Evolutionary conservation across 2,888 invertebrate species (phyloP).

Genomic region (Spodoptera exigua): DNA sequence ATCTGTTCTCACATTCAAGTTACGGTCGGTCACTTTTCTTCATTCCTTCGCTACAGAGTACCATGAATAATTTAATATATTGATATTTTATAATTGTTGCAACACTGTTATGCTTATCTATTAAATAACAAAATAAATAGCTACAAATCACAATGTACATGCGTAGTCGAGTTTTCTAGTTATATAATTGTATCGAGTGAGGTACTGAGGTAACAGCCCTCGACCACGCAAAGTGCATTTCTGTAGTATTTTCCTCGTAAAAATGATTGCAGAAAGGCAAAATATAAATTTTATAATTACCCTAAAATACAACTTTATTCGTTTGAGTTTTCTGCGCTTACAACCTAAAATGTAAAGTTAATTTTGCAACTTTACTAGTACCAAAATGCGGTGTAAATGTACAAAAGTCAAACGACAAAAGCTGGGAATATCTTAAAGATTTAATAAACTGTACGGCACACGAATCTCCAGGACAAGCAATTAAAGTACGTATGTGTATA

Average conservation of each 20-base stretch:
- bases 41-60: slow-evolving; percentile 61
- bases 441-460: slow-evolving; percentile 52
- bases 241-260: slow-evolving; percentile 80
- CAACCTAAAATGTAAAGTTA: slow-evolving; percentile 7
- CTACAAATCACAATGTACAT: slow-evolving; percentile 75
- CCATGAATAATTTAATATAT: slow-evolving; percentile 40
- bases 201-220: slow-evolving; percentile 54
- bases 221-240: slow-evolving; percentile 73
- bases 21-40: slow-evolving; percentile 61
- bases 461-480: slow-evolving; percentile 22
- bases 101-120: slow-evolving; percentile 72
- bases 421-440: slow-evolving; percentile 64
- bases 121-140: slow-evolving; percentile 84
- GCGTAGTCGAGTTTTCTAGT: slow-evolving; percentile 63
- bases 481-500: slow-evolving; percentile 41
- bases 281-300: slow-evolving; percentile 73
- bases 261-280: slow-evolving; percentile 86
- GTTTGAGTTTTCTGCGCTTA: slow-evolving; percentile 55
- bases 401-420: slow-evolving; percentile 60
- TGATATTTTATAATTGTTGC: slow-evolving; percentile 59
- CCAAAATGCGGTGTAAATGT: slow-evolving; percentile 13
- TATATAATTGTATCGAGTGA: slow-evolving; percentile 42
- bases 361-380: slow-evolving; percentile 26
- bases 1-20: slow-evolving; percentile 70
- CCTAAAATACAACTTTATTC: slow-evolving; percentile 64